Evolutionary conservation across 2,888 invertebrate species (phyloP).

Genomic region (Eristalis tenax): DNA sequence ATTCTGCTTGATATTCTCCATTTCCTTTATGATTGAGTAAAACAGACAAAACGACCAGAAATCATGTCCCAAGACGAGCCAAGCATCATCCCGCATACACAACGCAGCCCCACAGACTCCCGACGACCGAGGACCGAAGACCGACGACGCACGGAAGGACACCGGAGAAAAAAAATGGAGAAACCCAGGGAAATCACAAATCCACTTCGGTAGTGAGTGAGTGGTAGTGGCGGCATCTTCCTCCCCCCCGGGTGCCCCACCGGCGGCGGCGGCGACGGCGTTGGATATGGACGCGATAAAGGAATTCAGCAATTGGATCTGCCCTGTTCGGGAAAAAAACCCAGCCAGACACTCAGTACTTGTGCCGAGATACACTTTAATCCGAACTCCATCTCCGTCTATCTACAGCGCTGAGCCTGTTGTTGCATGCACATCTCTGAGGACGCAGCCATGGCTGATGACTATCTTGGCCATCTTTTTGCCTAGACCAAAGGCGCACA

Average conservation of each 20-base stretch:
- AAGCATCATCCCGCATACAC: neutral
- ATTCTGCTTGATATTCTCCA: conserved; percentile 69
- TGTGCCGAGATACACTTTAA: conserved; percentile 44
- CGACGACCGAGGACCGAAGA: neutral
- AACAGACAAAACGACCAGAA: conserved; percentile 60
- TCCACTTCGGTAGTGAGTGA: conserved; percentile 46
- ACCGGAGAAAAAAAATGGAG: conserved; percentile 34
- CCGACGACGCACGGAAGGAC: neutral
- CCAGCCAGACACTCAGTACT: conserved; percentile 36
- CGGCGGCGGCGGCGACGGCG: neutral
- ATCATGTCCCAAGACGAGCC: conserved; percentile 32
- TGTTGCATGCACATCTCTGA: neutral
- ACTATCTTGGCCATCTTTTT: conserved; percentile 46
- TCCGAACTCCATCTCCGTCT: conserved; percentile 7
- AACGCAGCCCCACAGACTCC: too few relatives aligned
- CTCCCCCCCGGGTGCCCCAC: neutral
- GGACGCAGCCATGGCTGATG: neutral
- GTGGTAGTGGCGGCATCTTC: conserved; percentile 39
- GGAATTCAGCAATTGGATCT: conserved; percentile 20
- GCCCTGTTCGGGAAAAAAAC: conserved; percentile 2
- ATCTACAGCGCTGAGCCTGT: neutral
- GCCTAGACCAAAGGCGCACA: conserved; percentile 23
- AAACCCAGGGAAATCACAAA: conserved; percentile 60
- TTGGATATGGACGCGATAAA: conserved; percentile 25
- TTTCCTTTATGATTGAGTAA: conserved; percentile 67